phyloP scores from a whole-genome alignment of 2,888 invertebrate species.

The Neelides folsomi region DNA sequence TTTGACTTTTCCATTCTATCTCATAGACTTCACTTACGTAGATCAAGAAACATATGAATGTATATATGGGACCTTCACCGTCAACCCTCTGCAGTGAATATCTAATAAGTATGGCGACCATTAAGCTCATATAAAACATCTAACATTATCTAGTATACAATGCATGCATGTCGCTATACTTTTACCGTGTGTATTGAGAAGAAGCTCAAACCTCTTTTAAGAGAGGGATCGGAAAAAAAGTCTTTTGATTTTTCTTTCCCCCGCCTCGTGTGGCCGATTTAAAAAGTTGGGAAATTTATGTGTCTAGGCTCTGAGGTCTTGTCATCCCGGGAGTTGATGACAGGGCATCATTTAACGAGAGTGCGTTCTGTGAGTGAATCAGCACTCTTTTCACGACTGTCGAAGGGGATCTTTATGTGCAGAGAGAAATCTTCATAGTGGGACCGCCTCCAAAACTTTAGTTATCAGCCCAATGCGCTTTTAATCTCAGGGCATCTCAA shows the following conservation, averaged over 20 bases:
- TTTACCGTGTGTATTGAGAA: conserved; percentile 3
- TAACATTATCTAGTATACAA: no score
- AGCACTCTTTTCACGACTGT: conserved; percentile 6
- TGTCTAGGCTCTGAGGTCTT: no score
- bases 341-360: conserved; percentile 11
- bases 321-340: conserved; percentile 3
- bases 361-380: conserved; percentile 5
- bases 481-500: background rate
- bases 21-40: no score
- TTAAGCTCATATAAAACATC: no score
- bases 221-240: background rate
- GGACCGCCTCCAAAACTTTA: background rate
- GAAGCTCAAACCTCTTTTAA: no score
- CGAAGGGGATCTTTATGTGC: background rate
- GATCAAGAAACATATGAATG: no score
- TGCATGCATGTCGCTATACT: background rate
- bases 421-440: background rate
- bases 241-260: background rate
- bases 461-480: background rate
- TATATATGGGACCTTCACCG: no score
- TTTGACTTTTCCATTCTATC: conserved; percentile 4
- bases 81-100: no score
- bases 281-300: no score
- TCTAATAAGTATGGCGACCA: no score
- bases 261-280: no score